phyloP scores from a whole-genome alignment of 2,797 vertebrate genomes.

The Huso huso region DNA sequence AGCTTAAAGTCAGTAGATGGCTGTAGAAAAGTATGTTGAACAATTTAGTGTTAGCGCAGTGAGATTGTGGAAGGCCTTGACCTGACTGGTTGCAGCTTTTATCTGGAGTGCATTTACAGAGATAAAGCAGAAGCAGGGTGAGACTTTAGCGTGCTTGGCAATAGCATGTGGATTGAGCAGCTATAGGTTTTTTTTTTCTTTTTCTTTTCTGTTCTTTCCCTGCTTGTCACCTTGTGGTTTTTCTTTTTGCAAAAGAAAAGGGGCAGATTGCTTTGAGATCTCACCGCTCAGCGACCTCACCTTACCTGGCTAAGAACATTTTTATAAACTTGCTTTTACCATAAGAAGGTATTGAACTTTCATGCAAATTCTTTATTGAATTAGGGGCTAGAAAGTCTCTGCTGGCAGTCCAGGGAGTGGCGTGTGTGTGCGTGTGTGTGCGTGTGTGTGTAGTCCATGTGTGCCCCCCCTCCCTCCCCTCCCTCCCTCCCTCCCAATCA shows the following conservation, averaged over 20 bases:
- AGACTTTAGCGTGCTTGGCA: slow-evolving; percentile 35
- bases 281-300: slow-evolving; percentile 1
- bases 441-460: background rate
- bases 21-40: slow-evolving; percentile 70
- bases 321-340: no score
- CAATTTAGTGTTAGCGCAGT: slow-evolving; percentile 42
- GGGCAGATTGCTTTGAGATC: slow-evolving; percentile 11
- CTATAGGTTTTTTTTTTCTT: no score
- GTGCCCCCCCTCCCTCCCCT: background rate
- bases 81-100: slow-evolving; percentile 62
- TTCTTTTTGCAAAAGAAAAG: background rate
- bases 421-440: slow-evolving; percentile 7
- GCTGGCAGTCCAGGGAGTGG: slow-evolving; percentile 9
- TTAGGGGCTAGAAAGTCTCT: background rate
- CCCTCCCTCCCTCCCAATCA: slow-evolving; percentile 7
- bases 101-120: slow-evolving; percentile 72
- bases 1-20: slow-evolving; percentile 67
- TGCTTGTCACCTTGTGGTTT: slow-evolving; percentile 2
- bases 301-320: slow-evolving; percentile 8
- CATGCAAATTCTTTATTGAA: background rate
- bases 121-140: slow-evolving; percentile 56
- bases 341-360: no score
- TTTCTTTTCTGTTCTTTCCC: background rate
- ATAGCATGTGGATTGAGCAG: slow-evolving; percentile 5
- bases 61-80: slow-evolving; percentile 67